Evolutionary conservation across 2,888 invertebrate genomes (phyloP).

Genomic region (Tetranychus piercei): DNA sequence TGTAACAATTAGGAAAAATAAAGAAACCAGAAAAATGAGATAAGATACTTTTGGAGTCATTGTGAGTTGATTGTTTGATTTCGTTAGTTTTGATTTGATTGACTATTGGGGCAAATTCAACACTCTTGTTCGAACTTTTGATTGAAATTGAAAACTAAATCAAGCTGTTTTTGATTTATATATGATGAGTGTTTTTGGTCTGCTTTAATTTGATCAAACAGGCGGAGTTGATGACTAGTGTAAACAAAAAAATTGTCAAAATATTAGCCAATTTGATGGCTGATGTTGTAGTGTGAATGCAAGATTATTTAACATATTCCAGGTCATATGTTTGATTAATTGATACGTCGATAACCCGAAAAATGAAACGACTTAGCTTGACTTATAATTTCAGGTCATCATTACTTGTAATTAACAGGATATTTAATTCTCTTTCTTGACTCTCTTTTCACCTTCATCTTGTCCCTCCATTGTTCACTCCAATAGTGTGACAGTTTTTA

Average conservation of each 20-base stretch:
- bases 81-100: not conserved
- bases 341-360: not conserved
- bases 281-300: not conserved
- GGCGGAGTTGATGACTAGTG: not conserved
- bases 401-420: not conserved
- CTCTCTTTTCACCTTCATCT: too few species aligned
- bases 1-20: not conserved
- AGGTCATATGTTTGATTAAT: not conserved
- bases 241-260: not conserved
- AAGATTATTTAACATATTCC: not conserved
- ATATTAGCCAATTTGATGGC: not conserved
- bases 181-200: too few species aligned
- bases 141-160: not conserved
- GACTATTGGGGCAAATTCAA: not conserved
- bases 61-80: not conserved
- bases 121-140: not conserved
- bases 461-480: too few species aligned
- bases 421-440: too few species aligned
- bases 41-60: not conserved
- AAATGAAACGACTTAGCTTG: not conserved
- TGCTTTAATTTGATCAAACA: not conserved
- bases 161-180: too few species aligned
- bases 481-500: too few species aligned
- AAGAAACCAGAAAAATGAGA: not conserved
- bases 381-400: not conserved